A percentile compares a stretch with the other conserved stretches of the same genome.
Conservation (phyloP, 1,140 invertebrate species). For the Helicoverpa armigera region DNA sequence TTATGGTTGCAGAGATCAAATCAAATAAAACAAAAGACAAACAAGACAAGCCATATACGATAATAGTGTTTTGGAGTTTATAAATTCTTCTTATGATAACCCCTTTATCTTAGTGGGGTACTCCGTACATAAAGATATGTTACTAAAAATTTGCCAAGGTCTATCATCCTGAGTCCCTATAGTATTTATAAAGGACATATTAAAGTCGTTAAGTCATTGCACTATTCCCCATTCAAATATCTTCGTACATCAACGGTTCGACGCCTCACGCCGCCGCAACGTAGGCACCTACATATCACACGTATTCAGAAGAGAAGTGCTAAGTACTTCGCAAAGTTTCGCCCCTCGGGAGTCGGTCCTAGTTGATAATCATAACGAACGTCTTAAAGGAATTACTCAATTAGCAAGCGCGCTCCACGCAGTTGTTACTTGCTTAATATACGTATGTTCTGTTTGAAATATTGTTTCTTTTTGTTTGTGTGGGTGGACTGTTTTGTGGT, state of each 20-base stretch:
- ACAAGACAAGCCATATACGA: no score
- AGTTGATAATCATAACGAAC: conserved; percentile 74
- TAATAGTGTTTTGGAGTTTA: no score
- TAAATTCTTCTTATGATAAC: no score
- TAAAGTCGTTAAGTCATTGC: not conserved
- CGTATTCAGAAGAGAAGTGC: conserved; percentile 59
- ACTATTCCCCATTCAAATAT: not conserved
- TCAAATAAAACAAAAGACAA: no score
- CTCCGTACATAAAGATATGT: no score
- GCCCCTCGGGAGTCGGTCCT: conserved; percentile 58
- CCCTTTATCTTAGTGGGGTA: no score
- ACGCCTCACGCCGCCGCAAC: conserved; percentile 37
- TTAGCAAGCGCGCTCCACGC: conserved; percentile 58
- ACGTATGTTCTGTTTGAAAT: conserved; percentile 34
- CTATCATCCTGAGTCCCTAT: not conserved
- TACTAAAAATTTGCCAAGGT: no score
- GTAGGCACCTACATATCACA: conserved; percentile 52
- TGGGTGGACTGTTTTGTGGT: not conserved
- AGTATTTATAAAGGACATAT: not conserved
- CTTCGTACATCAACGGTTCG: conserved; percentile 36
- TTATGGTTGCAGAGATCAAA: no score
- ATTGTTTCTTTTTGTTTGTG: conserved; percentile 20
- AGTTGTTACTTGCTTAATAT: conserved; percentile 47
- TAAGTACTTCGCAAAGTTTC: conserved; percentile 65
- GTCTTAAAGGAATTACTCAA: conserved; percentile 71